Conservation (phyloP, 2,113 vertebrate genomes). For the Aplodontia rufa region DNA sequence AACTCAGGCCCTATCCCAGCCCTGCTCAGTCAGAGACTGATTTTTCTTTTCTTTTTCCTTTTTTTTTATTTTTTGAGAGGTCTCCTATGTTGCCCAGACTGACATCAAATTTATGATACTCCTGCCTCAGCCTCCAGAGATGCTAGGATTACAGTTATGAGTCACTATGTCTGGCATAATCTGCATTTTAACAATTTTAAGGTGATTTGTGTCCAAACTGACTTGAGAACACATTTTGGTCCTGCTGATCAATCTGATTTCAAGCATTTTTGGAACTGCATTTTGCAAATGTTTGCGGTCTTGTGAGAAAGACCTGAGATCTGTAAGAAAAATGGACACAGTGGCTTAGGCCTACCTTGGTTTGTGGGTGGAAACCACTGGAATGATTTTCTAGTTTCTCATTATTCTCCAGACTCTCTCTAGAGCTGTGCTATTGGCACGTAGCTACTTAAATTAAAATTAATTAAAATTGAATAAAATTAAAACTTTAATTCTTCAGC, state of each 20-base stretch:
- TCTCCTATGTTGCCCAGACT: neutral
- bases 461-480: neutral
- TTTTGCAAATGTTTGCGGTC: neutral
- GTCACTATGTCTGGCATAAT: neutral
- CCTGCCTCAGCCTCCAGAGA: neutral
- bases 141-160: too few relatives aligned
- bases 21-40: too few relatives aligned
- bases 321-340: neutral
- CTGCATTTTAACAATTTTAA: neutral
- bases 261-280: too few relatives aligned
- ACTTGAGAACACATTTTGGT: neutral
- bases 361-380: too few relatives aligned
- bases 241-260: neutral
- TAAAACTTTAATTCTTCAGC: neutral
- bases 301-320: neutral
- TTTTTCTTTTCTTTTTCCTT: too few relatives aligned
- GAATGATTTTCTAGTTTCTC: neutral
- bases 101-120: neutral
- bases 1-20: too few relatives aligned
- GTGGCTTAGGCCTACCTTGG: neutral
- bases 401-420: neutral
- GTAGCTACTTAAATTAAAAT: neutral
- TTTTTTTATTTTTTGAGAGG: neutral
- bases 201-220: rapidly evolving
- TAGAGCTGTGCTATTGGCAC: neutral